These are phyloP conservation scores for Parauchenoglanis ngamensis DNA, from an alignment of 2,797 vertebrate species.

Conservation along the genomic window DNA sequence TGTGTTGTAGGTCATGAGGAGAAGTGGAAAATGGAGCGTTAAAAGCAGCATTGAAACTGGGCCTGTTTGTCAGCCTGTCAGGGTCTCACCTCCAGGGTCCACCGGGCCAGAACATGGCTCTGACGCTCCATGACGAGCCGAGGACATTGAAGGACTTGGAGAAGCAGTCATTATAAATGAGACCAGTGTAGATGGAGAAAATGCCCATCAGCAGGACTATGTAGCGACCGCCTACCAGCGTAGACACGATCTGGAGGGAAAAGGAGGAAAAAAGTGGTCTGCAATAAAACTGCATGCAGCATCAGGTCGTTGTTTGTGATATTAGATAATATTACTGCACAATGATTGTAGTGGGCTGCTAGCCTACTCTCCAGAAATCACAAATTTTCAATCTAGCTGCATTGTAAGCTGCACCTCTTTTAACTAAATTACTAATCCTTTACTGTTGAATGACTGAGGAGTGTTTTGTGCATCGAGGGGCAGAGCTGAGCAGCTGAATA, in stretches of 20 bases:
- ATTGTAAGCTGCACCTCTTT: background rate
- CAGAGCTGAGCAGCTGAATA: background rate
- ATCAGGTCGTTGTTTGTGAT: background rate
- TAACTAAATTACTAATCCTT: background rate
- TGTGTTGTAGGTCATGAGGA: background rate
- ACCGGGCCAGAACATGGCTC: constrained; percentile 57
- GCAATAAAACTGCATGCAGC: background rate
- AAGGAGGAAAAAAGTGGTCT: background rate
- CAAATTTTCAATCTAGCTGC: background rate
- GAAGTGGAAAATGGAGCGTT: background rate
- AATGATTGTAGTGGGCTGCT: background rate
- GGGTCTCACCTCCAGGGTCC: constrained; percentile 52
- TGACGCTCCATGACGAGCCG: constrained; percentile 60
- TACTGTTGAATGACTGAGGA: background rate
- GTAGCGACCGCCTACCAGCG: constrained; percentile 58
- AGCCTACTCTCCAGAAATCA: background rate
- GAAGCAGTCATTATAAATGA: constrained; percentile 68
- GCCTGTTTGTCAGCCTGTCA: background rate
- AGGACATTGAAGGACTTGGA: constrained; percentile 64
- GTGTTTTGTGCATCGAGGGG: background rate
- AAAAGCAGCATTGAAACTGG: background rate
- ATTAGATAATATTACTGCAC: background rate
- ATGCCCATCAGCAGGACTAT: constrained; percentile 63
- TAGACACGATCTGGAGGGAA: constrained; percentile 48
- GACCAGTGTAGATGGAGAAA: constrained; percentile 65